A percentile compares a stretch with the other conserved stretches of the same genome.
Evolutionary conservation across 2,888 invertebrate species (phyloP).

Genomic region (Torymus tubicola): DNA sequence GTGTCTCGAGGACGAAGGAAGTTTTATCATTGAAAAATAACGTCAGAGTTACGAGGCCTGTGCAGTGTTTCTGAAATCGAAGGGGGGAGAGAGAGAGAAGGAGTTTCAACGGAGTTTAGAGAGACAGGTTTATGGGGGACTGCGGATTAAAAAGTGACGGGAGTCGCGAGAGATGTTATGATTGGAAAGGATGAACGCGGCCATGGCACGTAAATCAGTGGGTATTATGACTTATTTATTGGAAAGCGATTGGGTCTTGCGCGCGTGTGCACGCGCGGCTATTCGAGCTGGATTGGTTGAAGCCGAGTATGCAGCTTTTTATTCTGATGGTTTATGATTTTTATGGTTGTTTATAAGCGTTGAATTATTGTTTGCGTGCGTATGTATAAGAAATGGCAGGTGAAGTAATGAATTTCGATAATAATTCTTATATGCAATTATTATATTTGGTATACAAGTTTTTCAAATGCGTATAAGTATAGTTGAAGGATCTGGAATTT

Average conservation of each 20-base stretch:
- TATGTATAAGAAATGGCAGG: not conserved
- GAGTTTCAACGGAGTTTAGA: conserved; percentile 14
- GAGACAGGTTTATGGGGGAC: conserved; percentile 44
- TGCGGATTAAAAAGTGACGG: conserved; percentile 23
- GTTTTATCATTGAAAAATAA: conserved; percentile 48
- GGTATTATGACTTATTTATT: conserved; percentile 39
- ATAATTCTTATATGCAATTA: no score
- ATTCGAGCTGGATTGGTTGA: no score
- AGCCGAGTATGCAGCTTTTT: no score
- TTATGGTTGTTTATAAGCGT: not conserved
- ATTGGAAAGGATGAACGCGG: conserved; percentile 25
- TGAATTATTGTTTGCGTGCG: not conserved
- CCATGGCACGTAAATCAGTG: not conserved
- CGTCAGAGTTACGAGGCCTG: conserved; percentile 36
- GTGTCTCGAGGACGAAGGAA: not conserved
- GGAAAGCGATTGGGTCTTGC: conserved; percentile 1
- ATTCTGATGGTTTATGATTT: no score
- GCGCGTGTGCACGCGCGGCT: not conserved
- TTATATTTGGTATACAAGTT: no score
- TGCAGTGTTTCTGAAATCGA: conserved; percentile 25
- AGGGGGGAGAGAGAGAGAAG: not conserved
- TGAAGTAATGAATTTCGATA: no score
- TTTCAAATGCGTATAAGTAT: no score
- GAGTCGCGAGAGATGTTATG: conserved; percentile 38
- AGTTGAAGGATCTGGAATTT: no score